Conservation (phyloP, 30 jellyfish, hydroid and myxozoan species). For the Pelagia noctiluca region DNA sequence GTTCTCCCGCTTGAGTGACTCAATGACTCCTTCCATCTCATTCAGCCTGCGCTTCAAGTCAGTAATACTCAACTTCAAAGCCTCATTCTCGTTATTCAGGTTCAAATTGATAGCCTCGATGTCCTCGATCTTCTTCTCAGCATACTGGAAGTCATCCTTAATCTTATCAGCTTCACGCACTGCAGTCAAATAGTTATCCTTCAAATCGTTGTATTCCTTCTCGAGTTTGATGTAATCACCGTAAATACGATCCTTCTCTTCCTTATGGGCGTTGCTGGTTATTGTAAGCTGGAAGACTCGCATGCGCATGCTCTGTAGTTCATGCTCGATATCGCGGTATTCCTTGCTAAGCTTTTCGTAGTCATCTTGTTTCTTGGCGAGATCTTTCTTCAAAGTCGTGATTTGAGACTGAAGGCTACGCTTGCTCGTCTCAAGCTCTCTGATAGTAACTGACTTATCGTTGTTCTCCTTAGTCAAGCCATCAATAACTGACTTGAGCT, state of each 20-base stretch:
- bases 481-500: slow-evolving; percentile 73
- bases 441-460: slow-evolving; percentile 72
- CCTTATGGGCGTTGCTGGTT: slow-evolving; percentile 75
- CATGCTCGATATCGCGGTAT: slow-evolving; percentile 74
- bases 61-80: slow-evolving; percentile 65
- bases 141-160: slow-evolving; percentile 78
- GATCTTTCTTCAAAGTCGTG: slow-evolving; percentile 78
- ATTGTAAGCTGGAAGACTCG: slow-evolving; percentile 62
- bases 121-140: slow-evolving; percentile 78
- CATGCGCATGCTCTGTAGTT: slow-evolving; percentile 68
- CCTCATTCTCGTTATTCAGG: slow-evolving; percentile 78
- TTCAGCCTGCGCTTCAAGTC: slow-evolving; percentile 68
- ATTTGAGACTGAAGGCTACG: slow-evolving; percentile 73
- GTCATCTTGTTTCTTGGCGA: slow-evolving; percentile 57
- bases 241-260: slow-evolving; percentile 88
- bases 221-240: slow-evolving; percentile 68
- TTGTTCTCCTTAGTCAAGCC: slow-evolving; percentile 70
- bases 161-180: slow-evolving; percentile 77
- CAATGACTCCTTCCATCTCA: slow-evolving; percentile 76
- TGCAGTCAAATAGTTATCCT: slow-evolving; percentile 73
- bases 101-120: slow-evolving; percentile 76
- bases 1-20: slow-evolving; percentile 61
- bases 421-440: slow-evolving; percentile 65
- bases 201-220: slow-evolving; percentile 73
- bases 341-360: slow-evolving; percentile 66